A percentile compares a stretch with the other conserved stretches of the same genome.
Evolutionary conservation across 2,888 invertebrate genomes (phyloP).

Genomic region (Andrena minutula): DNA sequence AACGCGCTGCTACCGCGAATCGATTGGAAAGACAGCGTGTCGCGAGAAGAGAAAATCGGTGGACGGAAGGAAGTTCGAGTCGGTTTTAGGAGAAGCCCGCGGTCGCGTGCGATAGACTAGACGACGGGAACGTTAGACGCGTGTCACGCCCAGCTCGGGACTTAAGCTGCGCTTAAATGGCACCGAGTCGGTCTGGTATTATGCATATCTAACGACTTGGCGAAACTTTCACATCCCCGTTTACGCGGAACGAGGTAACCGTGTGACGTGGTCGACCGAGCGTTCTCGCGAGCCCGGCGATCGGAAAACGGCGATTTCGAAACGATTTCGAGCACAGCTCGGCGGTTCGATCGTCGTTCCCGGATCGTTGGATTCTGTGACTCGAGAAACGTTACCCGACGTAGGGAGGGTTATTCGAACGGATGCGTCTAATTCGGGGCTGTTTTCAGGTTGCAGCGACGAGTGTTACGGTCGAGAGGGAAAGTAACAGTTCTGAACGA

Average conservation of each 20-base stretch:
- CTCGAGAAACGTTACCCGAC: too few relatives aligned
- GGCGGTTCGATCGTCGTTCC: neutral
- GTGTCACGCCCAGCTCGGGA: slow-evolving; percentile 66
- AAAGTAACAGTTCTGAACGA: neutral
- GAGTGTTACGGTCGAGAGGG: slow-evolving; percentile 13
- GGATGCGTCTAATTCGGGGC: neutral
- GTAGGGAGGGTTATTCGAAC: too few relatives aligned
- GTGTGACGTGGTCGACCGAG: slow-evolving; percentile 70
- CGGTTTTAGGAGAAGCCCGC: neutral
- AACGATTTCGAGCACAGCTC: slow-evolving; percentile 18
- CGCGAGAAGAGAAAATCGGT: slow-evolving; percentile 8
- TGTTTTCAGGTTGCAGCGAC: slow-evolving; percentile 20
- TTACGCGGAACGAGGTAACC: slow-evolving; percentile 60
- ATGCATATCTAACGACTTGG: slow-evolving; percentile 73
- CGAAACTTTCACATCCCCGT: slow-evolving; percentile 78
- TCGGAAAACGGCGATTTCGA: slow-evolving; percentile 64
- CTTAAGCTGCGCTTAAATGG: slow-evolving; percentile 60
- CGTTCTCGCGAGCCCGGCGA: slow-evolving; percentile 70
- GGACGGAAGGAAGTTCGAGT: too few relatives aligned
- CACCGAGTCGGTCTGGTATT: slow-evolving; percentile 65
- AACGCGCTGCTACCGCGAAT: slow-evolving; percentile 10
- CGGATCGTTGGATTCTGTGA: neutral
- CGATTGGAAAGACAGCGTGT: neutral
- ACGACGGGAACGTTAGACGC: slow-evolving; percentile 43
- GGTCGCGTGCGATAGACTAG: neutral